Evolutionary conservation across 2,797 vertebrate genomes (phyloP).

Genomic region (Sarcoramphus papa): DNA sequence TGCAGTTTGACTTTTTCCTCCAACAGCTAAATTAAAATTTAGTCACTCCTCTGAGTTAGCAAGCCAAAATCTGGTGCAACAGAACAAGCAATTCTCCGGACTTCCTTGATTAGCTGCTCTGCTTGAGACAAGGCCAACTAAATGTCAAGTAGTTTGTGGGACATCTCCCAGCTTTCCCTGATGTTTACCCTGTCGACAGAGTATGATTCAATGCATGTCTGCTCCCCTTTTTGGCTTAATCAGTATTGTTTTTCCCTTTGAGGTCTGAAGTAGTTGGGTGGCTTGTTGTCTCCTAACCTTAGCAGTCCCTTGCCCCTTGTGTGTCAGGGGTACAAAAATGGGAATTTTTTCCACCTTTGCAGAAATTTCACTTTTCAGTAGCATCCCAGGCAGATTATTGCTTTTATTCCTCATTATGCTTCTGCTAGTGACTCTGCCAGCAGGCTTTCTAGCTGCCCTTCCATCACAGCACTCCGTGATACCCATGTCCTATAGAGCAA

Average conservation of each 20-base stretch:
- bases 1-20: not conserved
- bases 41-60: not conserved
- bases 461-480: not conserved
- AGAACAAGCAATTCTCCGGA: not conserved
- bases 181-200: not conserved
- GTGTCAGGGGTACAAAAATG: not conserved
- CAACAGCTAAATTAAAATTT: not conserved
- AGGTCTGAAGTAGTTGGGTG: not conserved
- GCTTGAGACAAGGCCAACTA: not conserved
- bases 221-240: not conserved
- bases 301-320: not conserved
- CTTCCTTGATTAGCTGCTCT: not conserved
- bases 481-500: not conserved
- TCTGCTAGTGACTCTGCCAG: not conserved
- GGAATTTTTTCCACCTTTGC: not conserved
- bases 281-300: not conserved
- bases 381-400: not conserved
- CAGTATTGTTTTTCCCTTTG: not conserved
- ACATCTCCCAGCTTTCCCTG: not conserved
- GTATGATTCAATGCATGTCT: rapidly evolving
- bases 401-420: not conserved
- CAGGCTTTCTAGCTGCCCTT: not conserved
- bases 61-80: not conserved
- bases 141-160: not conserved
- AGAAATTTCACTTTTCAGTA: not conserved